Evolutionary conservation across 2,113 vertebrate species (phyloP), one percentile per base, ranked within the genome.

Genomic region (Orientallactaga bullata): DNA sequence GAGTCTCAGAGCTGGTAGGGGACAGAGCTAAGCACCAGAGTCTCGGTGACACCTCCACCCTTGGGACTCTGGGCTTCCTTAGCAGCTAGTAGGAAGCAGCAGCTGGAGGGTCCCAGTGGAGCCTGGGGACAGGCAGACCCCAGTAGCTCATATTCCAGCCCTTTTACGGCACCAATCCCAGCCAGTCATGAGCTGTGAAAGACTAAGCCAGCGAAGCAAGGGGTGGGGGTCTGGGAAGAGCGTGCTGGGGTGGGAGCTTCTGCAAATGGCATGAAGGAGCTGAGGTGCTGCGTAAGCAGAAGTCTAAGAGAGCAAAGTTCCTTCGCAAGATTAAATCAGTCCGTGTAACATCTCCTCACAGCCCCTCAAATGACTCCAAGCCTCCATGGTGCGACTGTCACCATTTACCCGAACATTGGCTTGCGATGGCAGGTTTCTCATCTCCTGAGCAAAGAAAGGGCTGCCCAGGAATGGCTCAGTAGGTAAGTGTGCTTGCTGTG

Each of bases 241-340:
- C 7, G 1, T 2, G 2, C 63, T 42, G 69, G 71, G n/a, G 68
- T 2, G 23, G 23, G 30, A 66, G 24, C 82, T 9, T 77, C 5
- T 0, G 30, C 47, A 68, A 73, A 12, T 4, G 13, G 20, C 51
- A 72, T 72, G 51, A 35, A 71, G 37, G 5, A 18, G 82, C 78
- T 2, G 24, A 88, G 86, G 68, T 1, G 81, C 95, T 95, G 78
- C 0, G 60, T 87, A 68, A 94, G 95, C 96, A 92, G 88, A 60
- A 93, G 95, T 11, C 23, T 42, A 5, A 79, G 30, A 60, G 87
- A 94, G 89, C 86, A 61, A 95, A 90, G 93, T 95, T 65, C 58
- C 94, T 96, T 4, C n/a, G 55, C 39, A 68, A 94, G 84, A 92
- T 95, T 71, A 35, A 90, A 76, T 7, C 85, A 69, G 84, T 80